Evolutionary conservation across 2,888 invertebrate genomes (phyloP).

Genomic region (Drosophila testacea): DNA sequence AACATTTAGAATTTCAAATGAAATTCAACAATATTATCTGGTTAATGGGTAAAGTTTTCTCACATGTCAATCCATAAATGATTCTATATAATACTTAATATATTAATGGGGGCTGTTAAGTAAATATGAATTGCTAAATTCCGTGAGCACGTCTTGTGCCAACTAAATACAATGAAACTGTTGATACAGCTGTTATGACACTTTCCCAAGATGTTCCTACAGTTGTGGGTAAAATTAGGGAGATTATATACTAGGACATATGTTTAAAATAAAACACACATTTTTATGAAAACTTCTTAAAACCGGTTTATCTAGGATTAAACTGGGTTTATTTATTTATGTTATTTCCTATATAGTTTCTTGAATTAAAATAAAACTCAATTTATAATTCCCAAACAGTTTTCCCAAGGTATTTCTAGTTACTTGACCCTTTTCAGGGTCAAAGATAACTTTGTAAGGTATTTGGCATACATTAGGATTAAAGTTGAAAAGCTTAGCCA

Average conservation of each 20-base stretch:
- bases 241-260: too few relatives aligned
- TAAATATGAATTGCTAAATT: neutral
- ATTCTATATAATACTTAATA: neutral
- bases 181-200: neutral
- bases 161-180: neutral
- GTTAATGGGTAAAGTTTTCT: neutral
- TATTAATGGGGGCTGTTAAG: neutral
- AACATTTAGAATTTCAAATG: neutral
- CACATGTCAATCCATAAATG: neutral
- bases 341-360: too few relatives aligned
- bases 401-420: neutral
- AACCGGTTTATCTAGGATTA: neutral
- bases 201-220: too few relatives aligned
- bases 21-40: neutral
- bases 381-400: too few relatives aligned
- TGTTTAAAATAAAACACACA: neutral
- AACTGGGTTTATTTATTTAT: neutral
- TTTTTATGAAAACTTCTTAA: neutral
- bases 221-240: too few relatives aligned
- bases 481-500: constrained; percentile 4
- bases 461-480: neutral
- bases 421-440: neutral
- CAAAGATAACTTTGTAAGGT: neutral
- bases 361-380: neutral
- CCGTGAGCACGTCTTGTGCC: neutral